Evolutionary conservation across 2,113 vertebrate genomes (phyloP), one percentile per base, ranked within the genome.

Genomic region (Cavia porcellus): DNA sequence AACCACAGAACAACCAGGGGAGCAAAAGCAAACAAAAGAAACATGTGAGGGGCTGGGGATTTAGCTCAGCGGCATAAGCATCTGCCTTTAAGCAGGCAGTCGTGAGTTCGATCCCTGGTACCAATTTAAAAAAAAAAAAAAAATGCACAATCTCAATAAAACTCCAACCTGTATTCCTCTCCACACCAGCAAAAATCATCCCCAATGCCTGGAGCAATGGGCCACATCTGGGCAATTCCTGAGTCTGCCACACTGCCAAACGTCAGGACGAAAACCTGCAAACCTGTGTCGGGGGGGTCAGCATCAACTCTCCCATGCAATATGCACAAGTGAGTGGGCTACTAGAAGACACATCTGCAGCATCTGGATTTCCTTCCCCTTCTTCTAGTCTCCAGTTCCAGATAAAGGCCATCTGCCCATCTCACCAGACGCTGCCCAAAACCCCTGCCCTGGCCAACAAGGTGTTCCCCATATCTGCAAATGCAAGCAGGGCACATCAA

Each of bases 361-460:
- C 81, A n/a, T 77, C 57, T 38, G 57, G 64, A 66, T 30, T 38
- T 72, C 72, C 86, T 5, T 2, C 8, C 68, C 25, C n/a, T 28
- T 1, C n/a, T 74, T 85, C 83, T 3, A 0, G 2, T 86, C 93
- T 96, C 97, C 97, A 95, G 96, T 97, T 91, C 87, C 35, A 91
- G 14, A 90, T 4, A 0, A 45, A 89, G 96, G 90, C 86, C 84
- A 92, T 84, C 95, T 24, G 93, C 95, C 90, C 97, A 50, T 83
- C 5, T 64, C 70, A 96, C 59, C 88, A 83, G 57, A 28, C 97
- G 0, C 93, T 96, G 96, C 97, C 97, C 92, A 74, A 92, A 35
- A 90, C 96, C 97, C 93, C 92, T 59, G 96, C 38, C 55, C 59
- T 88, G 50, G 42, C 94, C 97, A 98, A 96, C 88, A 94, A 62